Conservation (phyloP, 2,888 invertebrate genomes). For the Pristionchus japonicus region DNA sequence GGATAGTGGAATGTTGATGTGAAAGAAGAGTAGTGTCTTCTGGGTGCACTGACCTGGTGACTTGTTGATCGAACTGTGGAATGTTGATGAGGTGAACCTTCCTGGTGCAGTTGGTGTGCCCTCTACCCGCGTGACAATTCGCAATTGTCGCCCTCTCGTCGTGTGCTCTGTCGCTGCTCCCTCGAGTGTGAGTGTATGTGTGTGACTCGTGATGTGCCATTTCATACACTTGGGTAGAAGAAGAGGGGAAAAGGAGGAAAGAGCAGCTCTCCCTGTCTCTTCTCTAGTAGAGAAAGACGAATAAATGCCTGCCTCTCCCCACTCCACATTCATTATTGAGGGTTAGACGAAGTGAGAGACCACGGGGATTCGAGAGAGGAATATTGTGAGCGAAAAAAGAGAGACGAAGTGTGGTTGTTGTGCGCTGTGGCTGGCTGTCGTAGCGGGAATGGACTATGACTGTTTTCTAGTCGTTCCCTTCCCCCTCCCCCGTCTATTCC, state of each 20-base stretch:
- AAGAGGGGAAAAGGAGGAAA: background rate
- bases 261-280: background rate
- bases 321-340: background rate
- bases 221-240: constrained; percentile 24
- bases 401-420: background rate
- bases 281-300: too few species aligned
- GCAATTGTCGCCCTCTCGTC: background rate
- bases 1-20: too few species aligned
- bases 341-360: background rate
- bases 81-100: background rate
- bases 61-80: background rate
- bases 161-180: background rate
- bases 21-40: too few species aligned
- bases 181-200: background rate
- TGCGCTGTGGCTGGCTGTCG: background rate
- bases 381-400: too few species aligned
- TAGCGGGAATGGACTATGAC: constrained; percentile 13
- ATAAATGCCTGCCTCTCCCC: too few species aligned
- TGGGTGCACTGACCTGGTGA: background rate
- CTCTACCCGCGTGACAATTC: background rate
- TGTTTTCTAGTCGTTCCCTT: constrained; percentile 19
- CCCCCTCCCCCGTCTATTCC: background rate
- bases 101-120: background rate
- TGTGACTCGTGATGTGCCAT: constrained; percentile 24
- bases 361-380: background rate